Percentiles rank a stretch among this genome's conserved stretches.
These are phyloP conservation scores for Notechis scutatus DNA, from an alignment of 2,113 vertebrate species.

Conservation along the genomic window DNA sequence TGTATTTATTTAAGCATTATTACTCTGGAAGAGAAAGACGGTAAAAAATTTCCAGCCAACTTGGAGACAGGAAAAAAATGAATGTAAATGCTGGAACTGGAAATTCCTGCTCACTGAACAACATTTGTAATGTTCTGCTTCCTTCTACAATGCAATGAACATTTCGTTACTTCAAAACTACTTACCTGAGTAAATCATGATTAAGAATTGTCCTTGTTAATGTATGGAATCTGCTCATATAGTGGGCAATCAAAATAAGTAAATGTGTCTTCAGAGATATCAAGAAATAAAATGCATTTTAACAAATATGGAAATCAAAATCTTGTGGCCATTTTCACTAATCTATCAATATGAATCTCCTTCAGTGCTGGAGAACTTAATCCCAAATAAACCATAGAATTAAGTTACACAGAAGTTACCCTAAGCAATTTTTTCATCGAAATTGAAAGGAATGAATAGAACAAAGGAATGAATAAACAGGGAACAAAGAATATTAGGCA, in stretches of 20 bases:
- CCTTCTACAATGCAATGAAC: not conserved
- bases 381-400: not conserved
- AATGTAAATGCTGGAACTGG: not conserved
- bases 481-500: not conserved
- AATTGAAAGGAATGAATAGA: not conserved
- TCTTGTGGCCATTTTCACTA: not conserved
- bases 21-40: not conserved
- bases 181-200: not conserved
- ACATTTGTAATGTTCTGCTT: not conserved
- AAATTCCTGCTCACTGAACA: not conserved
- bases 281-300: not conserved
- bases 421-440: not conserved
- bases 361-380: not conserved
- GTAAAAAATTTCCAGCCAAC: not conserved
- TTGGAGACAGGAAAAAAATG: not conserved
- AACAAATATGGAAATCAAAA: not conserved
- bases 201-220: not conserved
- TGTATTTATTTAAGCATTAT: not conserved
- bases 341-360: not conserved
- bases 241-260: not conserved
- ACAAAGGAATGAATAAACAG: not conserved
- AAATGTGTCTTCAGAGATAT: not conserved
- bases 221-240: not conserved
- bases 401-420: not conserved
- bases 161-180: not conserved